Conservation (phyloP, 2,113 vertebrate species). For the Labeo rohita region DNA sequence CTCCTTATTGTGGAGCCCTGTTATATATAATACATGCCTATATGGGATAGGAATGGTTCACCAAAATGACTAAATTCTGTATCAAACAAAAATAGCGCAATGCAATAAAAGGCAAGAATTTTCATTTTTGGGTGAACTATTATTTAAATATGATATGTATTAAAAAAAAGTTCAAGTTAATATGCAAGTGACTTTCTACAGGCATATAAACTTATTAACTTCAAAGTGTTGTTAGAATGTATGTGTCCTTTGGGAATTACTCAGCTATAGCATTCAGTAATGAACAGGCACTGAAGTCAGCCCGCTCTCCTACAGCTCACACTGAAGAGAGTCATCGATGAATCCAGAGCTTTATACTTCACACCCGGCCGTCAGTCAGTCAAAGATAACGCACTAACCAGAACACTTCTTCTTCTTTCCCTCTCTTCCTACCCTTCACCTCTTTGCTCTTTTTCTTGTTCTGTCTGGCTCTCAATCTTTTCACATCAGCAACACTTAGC, state of each 20-base stretch:
- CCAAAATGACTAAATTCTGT: too few relatives aligned
- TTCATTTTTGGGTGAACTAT: background rate
- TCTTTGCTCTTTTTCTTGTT: conserved; percentile 49
- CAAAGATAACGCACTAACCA: conserved; percentile 54
- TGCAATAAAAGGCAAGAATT: background rate
- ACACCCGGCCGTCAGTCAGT: conserved; percentile 54
- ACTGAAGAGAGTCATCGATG: conserved; percentile 69
- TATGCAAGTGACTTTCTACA: background rate
- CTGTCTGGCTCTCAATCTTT: conserved; percentile 50
- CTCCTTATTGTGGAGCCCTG: too few relatives aligned
- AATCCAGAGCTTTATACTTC: conserved; percentile 69
- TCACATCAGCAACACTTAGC: conserved; percentile 65
- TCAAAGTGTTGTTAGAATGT: conserved; percentile 74
- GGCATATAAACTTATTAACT: conserved; percentile 72
- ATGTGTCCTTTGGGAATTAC: conserved; percentile 73
- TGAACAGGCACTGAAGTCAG: conserved; percentile 78
- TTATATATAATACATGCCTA: too few relatives aligned
- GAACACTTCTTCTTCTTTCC: conserved; percentile 39
- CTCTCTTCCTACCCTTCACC: conserved; percentile 40
- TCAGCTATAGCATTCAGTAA: conserved; percentile 76
- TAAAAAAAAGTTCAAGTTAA: conserved; percentile 52
- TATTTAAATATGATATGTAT: background rate
- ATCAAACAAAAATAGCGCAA: too few relatives aligned
- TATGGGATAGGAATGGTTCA: too few relatives aligned
- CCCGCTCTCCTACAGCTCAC: conserved; percentile 64